Evolutionary conservation across 2,797 vertebrate species (phyloP).

Genomic region (Smutsia temminckii): DNA sequence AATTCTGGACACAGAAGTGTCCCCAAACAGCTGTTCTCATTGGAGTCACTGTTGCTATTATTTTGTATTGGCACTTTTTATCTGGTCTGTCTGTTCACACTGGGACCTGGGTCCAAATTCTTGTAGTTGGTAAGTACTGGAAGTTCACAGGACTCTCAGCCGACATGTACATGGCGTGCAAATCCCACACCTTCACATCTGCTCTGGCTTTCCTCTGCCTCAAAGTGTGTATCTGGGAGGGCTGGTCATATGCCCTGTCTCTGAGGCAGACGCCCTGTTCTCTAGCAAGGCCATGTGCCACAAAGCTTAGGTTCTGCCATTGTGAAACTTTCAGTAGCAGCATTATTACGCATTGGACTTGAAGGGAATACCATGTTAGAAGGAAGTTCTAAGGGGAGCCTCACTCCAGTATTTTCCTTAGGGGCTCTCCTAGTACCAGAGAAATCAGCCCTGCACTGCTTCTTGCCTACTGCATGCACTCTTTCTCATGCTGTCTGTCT

Average conservation of each 20-base stretch:
- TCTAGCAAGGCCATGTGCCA: neutral
- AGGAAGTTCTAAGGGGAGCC: neutral
- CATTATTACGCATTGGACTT: neutral
- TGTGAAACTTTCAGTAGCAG: neutral
- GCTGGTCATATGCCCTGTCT: neutral
- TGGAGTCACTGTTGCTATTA: neutral
- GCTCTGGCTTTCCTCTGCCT: neutral
- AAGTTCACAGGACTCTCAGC: neutral
- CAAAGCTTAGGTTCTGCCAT: neutral
- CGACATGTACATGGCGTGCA: neutral
- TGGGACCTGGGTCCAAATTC: neutral
- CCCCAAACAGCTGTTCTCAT: neutral
- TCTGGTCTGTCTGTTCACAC: neutral
- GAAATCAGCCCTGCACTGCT: neutral
- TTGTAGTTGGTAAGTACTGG: neutral
- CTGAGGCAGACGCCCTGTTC: neutral
- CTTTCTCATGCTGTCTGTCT: neutral
- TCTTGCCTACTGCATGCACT: rapidly evolving
- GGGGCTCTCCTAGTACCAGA: neutral
- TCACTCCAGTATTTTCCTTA: neutral
- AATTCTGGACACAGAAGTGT: neutral
- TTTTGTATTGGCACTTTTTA: neutral
- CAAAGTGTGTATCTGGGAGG: neutral
- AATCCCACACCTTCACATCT: neutral
- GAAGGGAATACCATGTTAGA: neutral